Percentiles rank a stretch among this genome's conserved stretches.
Evolutionary conservation across 2,797 vertebrate species (phyloP).

Genomic region (Gallinago solitaria): DNA sequence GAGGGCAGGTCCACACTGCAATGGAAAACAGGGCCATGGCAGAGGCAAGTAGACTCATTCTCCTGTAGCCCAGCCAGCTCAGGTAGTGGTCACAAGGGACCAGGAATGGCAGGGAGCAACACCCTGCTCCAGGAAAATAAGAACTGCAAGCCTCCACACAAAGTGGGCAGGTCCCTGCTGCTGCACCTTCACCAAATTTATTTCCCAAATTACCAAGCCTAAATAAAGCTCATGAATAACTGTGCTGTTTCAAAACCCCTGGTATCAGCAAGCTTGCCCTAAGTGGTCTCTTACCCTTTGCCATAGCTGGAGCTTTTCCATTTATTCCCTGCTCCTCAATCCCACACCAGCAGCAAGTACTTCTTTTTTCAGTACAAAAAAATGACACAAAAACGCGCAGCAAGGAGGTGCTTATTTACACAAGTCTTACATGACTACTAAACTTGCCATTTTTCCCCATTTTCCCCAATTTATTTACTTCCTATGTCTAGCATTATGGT

Average conservation of each 20-base stretch:
- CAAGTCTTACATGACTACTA: not conserved
- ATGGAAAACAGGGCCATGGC: not conserved
- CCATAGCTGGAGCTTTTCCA: not conserved
- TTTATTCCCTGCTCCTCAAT: not conserved
- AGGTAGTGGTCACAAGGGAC: rapidly evolving
- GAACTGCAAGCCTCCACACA: not conserved
- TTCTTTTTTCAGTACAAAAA: not conserved
- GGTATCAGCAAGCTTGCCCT: not conserved
- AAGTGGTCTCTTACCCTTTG: not conserved
- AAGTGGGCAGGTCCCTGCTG: not conserved
- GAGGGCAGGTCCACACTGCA: not conserved
- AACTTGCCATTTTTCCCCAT: not conserved
- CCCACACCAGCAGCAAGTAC: not conserved
- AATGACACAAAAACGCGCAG: not conserved
- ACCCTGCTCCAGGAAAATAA: not conserved
- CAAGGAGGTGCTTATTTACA: not conserved
- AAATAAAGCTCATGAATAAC: not conserved
- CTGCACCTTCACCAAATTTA: not conserved
- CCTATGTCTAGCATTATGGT: not conserved
- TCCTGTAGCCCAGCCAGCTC: not conserved
- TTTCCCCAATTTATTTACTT: not conserved
- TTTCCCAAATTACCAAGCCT: not conserved
- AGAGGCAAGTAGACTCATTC: rapidly evolving
- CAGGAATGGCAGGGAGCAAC: not conserved
- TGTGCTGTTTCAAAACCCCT: not conserved